Base-by-base conservation (phyloP, 2,113 vertebrate genomes). In the Aplodontia rufa region DNA sequence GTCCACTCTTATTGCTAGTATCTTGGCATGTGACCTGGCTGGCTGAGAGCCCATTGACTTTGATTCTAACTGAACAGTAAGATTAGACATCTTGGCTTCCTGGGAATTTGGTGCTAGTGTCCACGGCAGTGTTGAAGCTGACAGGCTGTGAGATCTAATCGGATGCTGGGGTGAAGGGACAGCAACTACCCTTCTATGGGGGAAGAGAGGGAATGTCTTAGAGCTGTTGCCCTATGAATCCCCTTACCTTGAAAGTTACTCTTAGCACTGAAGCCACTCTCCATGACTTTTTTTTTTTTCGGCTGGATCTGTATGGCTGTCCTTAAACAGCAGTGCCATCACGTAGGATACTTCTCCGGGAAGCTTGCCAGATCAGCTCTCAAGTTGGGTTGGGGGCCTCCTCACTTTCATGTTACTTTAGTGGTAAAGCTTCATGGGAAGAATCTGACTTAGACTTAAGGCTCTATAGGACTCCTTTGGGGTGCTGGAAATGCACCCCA, bases 311-410 rank as follows among this genome's bases (percentile, higher is more conserved):
- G 62, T 55, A n/a, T n/a, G 64, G 14, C 37, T 35, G 32, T 6
- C 0, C 47, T 49, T 49, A 24, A 2, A 22, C 55, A 47, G 35
- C 3, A 12, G 17, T 10, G 22, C 35, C 14, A 12, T 79, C 14
- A 12, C 71, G 2, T 6, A 8, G 14, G 35, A 3, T 0, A 2
- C 1, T 30, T 32, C 16, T 40, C 20, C 47, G 8, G n/a, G 22
- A 37, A 17, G 20, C 6, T 60, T 42, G 5, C 45, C 58, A 45
- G 8, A 6, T 5, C 4, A 0, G 35, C 24, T 30, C 53, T 3
- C 20, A 10, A 13, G 8, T 37, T 28, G 17, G 19, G 1, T 51
- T 37, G 8, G 12, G 12, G n/a, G 30, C 12, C 30, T 71, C 8
- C 5, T 35, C 14, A 11, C 55, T 10, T 11, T 40, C 8, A 35